Percentiles rank a stretch among this genome's conserved stretches.
Conservation (phyloP, 2,113 vertebrate genomes). For the Chascanopsetta lugubris region DNA sequence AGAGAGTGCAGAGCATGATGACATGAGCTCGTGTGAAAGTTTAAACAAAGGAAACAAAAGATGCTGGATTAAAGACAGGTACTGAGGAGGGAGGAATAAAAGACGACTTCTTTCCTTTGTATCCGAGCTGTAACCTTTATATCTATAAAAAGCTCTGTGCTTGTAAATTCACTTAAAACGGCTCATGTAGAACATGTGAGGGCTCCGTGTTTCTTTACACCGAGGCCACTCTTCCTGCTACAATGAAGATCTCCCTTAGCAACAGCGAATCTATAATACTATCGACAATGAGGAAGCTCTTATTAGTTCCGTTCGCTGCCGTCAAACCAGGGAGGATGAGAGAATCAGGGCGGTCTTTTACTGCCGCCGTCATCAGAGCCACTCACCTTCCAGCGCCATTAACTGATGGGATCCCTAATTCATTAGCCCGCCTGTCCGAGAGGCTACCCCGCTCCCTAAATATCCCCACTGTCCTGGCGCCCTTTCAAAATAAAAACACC, state of each 20-base stretch:
- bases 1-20: no score
- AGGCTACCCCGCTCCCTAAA: not conserved
- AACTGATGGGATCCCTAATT: not conserved
- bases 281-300: no score
- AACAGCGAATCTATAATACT: not conserved
- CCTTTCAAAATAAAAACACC: not conserved
- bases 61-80: not conserved
- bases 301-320: not conserved
- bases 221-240: no score
- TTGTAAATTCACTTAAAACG: no score
- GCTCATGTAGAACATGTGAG: no score
- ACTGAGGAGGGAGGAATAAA: not conserved
- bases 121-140: no score
- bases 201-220: no score
- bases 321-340: not conserved
- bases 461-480: not conserved
- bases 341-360: not conserved
- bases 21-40: no score
- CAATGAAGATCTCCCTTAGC: not conserved
- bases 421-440: not conserved
- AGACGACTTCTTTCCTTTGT: no score
- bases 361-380: not conserved
- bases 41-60: not conserved
- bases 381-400: not conserved
- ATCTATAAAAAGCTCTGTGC: no score